Evolutionary conservation across 1,140 invertebrate genomes (phyloP).

Genomic region (Drosophila ficusphila): DNA sequence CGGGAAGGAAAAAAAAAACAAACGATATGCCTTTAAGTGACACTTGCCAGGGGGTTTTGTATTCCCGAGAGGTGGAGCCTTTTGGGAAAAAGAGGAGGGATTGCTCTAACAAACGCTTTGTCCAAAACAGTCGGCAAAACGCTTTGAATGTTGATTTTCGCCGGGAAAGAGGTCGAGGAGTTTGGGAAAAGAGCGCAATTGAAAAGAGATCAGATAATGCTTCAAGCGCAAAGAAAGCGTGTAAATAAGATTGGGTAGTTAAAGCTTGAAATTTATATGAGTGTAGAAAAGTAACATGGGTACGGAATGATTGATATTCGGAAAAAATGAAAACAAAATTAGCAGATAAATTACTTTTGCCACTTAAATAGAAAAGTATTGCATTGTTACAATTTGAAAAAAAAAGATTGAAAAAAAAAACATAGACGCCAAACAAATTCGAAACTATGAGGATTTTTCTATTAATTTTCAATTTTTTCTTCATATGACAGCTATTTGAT

Average conservation of each 20-base stretch:
- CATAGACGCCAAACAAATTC: no score
- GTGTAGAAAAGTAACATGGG: no score
- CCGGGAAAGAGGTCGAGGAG: neutral
- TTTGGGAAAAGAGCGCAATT: neutral
- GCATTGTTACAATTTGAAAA: no score
- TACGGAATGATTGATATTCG: no score
- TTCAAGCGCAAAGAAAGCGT: neutral
- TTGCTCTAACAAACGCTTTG: conserved; percentile 28
- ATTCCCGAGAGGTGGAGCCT: conserved; percentile 1
- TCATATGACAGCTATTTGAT: no score
- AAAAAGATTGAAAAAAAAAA: no score
- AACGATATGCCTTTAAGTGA: conserved; percentile 67
- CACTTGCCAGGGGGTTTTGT: conserved; percentile 44
- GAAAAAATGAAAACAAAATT: no score
- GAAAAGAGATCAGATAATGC: conserved; percentile 19
- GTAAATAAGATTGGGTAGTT: neutral
- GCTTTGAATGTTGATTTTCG: conserved; percentile 24
- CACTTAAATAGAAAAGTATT: no score
- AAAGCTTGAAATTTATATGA: neutral
- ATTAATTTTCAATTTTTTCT: no score
- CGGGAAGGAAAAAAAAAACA: conserved; percentile 37
- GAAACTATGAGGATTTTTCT: no score
- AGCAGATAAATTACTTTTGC: no score
- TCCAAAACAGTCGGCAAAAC: conserved; percentile 42
- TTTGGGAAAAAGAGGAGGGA: neutral